Percentiles rank a stretch among this genome's conserved stretches.
phyloP scores from a whole-genome alignment of 1,140 invertebrate genomes.

The Rhagoletis zephyria region DNA sequence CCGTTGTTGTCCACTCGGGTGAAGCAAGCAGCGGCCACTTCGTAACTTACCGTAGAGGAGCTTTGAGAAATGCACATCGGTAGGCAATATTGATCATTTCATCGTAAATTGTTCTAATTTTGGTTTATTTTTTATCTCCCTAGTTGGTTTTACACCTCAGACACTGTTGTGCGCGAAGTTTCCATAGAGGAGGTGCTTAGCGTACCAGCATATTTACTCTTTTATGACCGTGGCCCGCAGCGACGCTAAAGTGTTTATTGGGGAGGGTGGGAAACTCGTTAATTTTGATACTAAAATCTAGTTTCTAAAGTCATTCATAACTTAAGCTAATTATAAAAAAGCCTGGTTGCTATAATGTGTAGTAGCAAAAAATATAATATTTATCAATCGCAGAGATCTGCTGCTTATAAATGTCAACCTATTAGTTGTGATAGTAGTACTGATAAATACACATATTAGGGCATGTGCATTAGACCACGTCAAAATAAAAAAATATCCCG shows the following conservation, averaged over 20 bases:
- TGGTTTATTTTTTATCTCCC: neutral
- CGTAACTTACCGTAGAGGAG: constrained; percentile 88
- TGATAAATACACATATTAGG: too few relatives aligned
- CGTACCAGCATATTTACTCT: constrained; percentile 79
- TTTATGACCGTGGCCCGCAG: constrained; percentile 77
- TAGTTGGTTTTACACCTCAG: constrained; percentile 81
- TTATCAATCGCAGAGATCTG: too few relatives aligned
- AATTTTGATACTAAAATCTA: neutral
- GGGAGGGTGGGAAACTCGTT: neutral
- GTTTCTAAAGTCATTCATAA: neutral
- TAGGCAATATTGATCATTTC: constrained; percentile 59
- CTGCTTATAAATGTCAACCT: neutral
- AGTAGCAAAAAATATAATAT: neutral
- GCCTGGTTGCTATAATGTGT: constrained; percentile 33
- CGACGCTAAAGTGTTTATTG: constrained; percentile 54
- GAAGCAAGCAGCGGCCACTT: constrained; percentile 91
- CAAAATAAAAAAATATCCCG: too few relatives aligned
- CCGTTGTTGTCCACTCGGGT: constrained; percentile 92
- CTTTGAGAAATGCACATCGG: constrained; percentile 76
- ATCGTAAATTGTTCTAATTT: neutral
- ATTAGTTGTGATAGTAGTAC: constrained; percentile 1
- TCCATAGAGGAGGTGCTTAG: constrained; percentile 79
- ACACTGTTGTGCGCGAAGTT: constrained; percentile 80
- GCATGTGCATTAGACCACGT: too few relatives aligned
- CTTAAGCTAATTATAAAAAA: constrained; percentile 27